Evolutionary conservation across 2,888 invertebrate species (phyloP).

Genomic region (Athripsodes cinereus): DNA sequence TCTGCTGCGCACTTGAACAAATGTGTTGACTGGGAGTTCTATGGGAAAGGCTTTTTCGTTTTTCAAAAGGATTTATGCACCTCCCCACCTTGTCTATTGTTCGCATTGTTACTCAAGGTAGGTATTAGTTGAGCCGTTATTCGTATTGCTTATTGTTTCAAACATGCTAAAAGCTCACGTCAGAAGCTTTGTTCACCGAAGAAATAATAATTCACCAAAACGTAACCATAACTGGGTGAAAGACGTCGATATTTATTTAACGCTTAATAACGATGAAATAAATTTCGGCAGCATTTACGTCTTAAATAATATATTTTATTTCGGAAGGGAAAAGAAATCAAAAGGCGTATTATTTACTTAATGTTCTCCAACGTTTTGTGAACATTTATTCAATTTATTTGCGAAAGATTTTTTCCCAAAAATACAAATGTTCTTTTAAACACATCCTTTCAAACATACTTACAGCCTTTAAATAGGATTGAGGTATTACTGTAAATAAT

Average conservation of each 20-base stretch:
- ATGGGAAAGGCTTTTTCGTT: slow-evolving; percentile 14
- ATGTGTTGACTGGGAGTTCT: slow-evolving; percentile 11
- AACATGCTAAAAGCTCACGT: slow-evolving; percentile 2
- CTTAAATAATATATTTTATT: too few relatives aligned
- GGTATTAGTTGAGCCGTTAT: background rate
- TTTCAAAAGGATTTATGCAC: slow-evolving; percentile 13
- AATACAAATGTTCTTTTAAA: too few relatives aligned
- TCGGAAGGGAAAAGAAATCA: too few relatives aligned
- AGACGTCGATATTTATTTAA: background rate
- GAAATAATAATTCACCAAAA: background rate
- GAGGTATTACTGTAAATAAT: too few relatives aligned
- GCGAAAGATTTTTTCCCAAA: too few relatives aligned
- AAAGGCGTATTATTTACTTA: too few relatives aligned
- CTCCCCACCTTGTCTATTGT: slow-evolving; percentile 13
- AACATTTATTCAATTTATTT: too few relatives aligned
- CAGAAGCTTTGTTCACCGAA: background rate
- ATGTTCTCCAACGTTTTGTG: too few relatives aligned
- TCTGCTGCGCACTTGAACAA: slow-evolving; percentile 18
- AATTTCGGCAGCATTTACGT: too few relatives aligned
- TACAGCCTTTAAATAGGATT: too few relatives aligned
- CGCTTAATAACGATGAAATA: too few relatives aligned
- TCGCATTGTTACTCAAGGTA: slow-evolving; percentile 8
- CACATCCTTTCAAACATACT: too few relatives aligned
- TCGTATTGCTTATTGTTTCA: background rate
- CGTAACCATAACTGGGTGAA: background rate